Percentiles rank a stretch among this genome's conserved stretches.
Evolutionary conservation across 2,113 vertebrate species (phyloP).

Genomic region (Neoarius graeffei): DNA sequence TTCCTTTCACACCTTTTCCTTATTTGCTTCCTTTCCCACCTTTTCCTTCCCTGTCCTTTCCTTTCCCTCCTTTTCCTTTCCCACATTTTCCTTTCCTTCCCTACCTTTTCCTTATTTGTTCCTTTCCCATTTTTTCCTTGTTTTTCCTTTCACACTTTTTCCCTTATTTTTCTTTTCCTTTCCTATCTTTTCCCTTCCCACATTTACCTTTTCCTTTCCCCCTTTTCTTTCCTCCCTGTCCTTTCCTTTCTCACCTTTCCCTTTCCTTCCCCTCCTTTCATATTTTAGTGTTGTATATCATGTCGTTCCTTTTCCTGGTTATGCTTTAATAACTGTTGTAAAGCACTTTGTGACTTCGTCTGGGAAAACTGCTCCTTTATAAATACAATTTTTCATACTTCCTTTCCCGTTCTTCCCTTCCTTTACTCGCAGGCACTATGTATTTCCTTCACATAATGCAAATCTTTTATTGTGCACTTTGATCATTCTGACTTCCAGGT

Average conservation of each 20-base stretch:
- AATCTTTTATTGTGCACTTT: background rate
- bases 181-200: background rate
- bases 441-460: background rate
- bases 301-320: too few species aligned
- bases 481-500: background rate
- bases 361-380: too few species aligned
- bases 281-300: too few species aligned
- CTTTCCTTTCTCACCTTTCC: too few species aligned
- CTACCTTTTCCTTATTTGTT: background rate
- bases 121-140: background rate
- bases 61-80: background rate
- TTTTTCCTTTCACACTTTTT: background rate
- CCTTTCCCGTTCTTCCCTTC: background rate
- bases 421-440: background rate
- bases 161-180: background rate
- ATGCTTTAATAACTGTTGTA: too few species aligned
- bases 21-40: background rate
- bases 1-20: background rate
- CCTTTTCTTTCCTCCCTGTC: background rate
- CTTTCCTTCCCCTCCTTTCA: background rate
- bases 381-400: too few species aligned
- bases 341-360: too few species aligned
- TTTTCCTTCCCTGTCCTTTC: background rate
- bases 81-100: background rate
- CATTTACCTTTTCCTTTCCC: background rate